phyloP scores from a whole-genome alignment of 1,140 invertebrate species.

The Diachasma alloeum region DNA sequence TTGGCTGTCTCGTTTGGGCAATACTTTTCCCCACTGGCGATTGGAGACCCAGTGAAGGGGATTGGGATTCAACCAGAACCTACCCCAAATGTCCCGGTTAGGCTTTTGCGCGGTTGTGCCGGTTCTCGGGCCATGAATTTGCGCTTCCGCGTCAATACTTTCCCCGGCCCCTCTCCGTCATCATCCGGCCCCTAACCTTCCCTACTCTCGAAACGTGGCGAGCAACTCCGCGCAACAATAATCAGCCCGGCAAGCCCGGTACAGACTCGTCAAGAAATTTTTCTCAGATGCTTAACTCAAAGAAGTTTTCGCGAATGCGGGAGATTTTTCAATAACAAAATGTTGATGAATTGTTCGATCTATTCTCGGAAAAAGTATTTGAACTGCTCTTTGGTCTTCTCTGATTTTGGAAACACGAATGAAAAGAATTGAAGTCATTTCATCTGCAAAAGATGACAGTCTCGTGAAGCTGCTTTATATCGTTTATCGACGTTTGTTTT shows the following conservation, averaged over 20 bases:
- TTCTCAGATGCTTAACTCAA: not conserved
- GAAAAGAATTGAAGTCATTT: no score
- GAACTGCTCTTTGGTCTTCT: no score
- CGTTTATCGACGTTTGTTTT: no score
- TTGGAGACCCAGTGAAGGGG: not conserved
- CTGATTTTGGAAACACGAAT: no score
- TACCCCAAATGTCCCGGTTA: slow-evolving; percentile 59
- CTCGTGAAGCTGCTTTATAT: no score
- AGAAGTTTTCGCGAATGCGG: no score
- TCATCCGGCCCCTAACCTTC: slow-evolving; percentile 59
- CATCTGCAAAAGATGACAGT: no score
- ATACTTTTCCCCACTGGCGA: slow-evolving; percentile 11
- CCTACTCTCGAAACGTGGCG: slow-evolving; percentile 51
- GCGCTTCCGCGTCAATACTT: slow-evolving; percentile 49
- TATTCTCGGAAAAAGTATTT: no score
- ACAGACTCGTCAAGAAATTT: slow-evolving; percentile 41
- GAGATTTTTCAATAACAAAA: no score
- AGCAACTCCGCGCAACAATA: slow-evolving; percentile 43
- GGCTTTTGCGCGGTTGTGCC: slow-evolving; percentile 35
- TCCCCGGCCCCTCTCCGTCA: slow-evolving; percentile 30
- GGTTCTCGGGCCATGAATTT: slow-evolving; percentile 34
- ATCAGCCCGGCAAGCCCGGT: slow-evolving; percentile 45
- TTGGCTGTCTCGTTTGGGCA: not conserved
- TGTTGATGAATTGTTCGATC: no score
- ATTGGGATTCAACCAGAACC: slow-evolving; percentile 43